phyloP scores from a whole-genome alignment of 1,140 invertebrate genomes.

The Drosophila ironensis region DNA sequence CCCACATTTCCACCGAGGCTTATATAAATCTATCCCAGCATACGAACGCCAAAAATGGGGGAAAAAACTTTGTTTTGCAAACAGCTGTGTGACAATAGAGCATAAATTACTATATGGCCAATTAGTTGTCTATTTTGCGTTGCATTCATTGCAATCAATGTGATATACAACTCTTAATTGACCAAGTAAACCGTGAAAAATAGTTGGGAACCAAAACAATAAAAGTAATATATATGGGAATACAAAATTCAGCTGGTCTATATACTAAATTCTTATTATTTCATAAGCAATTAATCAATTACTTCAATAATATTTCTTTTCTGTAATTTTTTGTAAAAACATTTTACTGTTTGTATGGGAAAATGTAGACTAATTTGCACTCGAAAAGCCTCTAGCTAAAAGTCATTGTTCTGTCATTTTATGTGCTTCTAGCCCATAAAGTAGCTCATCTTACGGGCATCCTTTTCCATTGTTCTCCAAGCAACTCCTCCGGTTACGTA shows the following conservation, averaged over 20 bases:
- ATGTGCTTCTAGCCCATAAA: background rate
- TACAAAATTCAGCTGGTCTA: background rate
- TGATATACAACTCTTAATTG: constrained; percentile 27
- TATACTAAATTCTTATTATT: background rate
- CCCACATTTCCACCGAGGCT: constrained; percentile 14
- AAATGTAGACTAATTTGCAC: background rate
- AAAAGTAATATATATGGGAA: no score
- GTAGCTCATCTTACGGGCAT: constrained; percentile 11
- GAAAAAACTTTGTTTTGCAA: constrained; percentile 11
- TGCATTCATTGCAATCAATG: constrained; percentile 30
- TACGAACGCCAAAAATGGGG: background rate
- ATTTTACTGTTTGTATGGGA: background rate
- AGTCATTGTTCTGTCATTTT: constrained; percentile 2
- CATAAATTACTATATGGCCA: no score
- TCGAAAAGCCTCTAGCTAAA: background rate
- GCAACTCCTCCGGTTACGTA: constrained; percentile 18
- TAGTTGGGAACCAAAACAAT: no score
- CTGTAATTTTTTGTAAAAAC: background rate
- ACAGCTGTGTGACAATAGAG: background rate
- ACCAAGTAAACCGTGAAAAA: constrained; percentile 15
- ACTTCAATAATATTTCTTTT: no score
- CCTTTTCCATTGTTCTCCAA: constrained; percentile 30
- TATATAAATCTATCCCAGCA: constrained; percentile 44
- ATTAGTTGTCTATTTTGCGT: constrained; percentile 1
- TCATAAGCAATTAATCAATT: no score